Base-by-base conservation (phyloP, 2,113 vertebrate genomes). In the Oxygymnocypris stewartii region DNA sequence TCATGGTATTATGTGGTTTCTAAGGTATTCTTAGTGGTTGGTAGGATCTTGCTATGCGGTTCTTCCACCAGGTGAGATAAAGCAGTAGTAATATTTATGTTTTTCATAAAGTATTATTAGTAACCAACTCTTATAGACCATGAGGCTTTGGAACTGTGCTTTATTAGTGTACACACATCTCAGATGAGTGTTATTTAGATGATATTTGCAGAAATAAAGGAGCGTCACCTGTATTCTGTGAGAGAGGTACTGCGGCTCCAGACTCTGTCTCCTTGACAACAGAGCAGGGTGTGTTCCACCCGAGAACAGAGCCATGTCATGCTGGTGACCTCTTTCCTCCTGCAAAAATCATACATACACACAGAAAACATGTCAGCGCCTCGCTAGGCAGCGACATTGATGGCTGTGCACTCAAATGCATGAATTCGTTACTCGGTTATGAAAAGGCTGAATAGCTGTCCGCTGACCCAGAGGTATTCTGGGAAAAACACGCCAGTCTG, bases 191-290 rank as follows among this genome's bases (percentile, higher is more conserved):
- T 44, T 28, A 47, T 42, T 42, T 76, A 42, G 12, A 76, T 76
- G 73, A 28, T n/a, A 4, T 42, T 42, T 3, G 35, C 35, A 71
- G 35, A 71, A 71, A 10, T 20, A 73, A 73, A 42, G 20, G 31
- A 63, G 51, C 49, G n/a, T 82, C 85, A 90, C 88, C 81, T 82
- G 86, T 35, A 87, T 88, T 84, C 75, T 93, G 81, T 99, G 97
- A 78, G 96, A 95, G 81, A 98, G 94, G 92, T 96, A 98, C 90
- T 97, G 98, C 0, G 95, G 95, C 86, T 99, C 98, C 91, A 99
- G 92, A 92, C 98, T 97, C 90, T 97, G 98, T 89, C 96, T 92
- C 16, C 95, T 94, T 76, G 97, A 92, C 14, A 97, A 89, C 18
- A 96, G 65, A 0, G 95, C 95, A 3, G 96, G 91, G 13, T 94